phyloP scores from a whole-genome alignment of 2,113 vertebrate genomes.

The Papio anubis region DNA sequence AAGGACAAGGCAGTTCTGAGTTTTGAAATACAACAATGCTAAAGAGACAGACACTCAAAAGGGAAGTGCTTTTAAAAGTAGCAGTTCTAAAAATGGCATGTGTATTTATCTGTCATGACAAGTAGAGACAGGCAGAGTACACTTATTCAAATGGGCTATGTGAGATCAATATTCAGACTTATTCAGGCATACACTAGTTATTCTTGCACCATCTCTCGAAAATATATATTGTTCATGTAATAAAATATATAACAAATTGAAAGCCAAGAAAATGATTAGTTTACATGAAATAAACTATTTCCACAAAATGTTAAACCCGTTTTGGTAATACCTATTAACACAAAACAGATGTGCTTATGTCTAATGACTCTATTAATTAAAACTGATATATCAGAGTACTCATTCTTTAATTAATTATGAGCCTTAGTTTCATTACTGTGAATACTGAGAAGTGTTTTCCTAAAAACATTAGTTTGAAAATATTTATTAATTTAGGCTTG shows the following conservation, averaged over 20 bases:
- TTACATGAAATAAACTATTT: conserved; percentile 27
- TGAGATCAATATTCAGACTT: conserved; percentile 17
- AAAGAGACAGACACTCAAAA: neutral
- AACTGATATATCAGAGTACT: conserved; percentile 6
- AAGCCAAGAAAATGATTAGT: conserved; percentile 20
- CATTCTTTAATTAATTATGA: conserved; percentile 34
- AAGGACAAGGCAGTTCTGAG: neutral
- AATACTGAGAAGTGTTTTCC: neutral
- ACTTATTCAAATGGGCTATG: neutral
- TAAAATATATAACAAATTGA: conserved; percentile 26
- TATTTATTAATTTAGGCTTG: conserved; percentile 48
- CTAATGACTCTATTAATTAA: conserved; percentile 28
- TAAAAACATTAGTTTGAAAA: neutral
- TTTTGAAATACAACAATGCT: neutral
- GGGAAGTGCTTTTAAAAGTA: conserved; percentile 23
- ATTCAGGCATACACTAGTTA: conserved; percentile 2
- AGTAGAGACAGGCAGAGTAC: neutral
- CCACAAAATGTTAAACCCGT: neutral
- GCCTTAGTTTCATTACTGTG: conserved; percentile 1
- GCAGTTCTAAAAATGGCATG: conserved; percentile 1
- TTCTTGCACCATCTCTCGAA: neutral
- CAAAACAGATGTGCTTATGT: conserved; percentile 19
- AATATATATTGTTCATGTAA: conserved; percentile 30
- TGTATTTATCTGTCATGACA: neutral
- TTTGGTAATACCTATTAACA: conserved; percentile 24